phyloP scores from a whole-genome alignment of 2,888 invertebrate genomes.

The Lepetodrilus schrolli region DNA sequence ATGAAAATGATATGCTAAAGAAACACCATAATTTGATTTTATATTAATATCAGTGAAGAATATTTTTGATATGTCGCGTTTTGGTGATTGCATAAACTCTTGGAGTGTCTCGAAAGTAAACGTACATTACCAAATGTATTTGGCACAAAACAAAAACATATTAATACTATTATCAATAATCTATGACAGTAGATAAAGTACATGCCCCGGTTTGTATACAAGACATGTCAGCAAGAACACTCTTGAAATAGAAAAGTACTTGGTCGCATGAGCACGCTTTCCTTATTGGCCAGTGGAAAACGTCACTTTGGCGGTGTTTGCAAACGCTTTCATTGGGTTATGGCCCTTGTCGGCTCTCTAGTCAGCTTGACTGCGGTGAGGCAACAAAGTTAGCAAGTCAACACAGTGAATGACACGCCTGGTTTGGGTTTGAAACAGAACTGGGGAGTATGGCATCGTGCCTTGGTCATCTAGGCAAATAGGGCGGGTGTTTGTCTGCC shows the following conservation, averaged over 20 bases:
- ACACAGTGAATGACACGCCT: background rate
- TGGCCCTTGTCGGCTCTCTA: slow-evolving; percentile 14
- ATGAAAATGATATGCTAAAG: too few species aligned
- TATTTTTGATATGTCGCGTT: too few species aligned
- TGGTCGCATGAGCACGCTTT: background rate
- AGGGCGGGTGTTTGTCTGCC: background rate
- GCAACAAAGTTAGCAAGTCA: background rate
- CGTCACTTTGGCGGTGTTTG: slow-evolving; percentile 7
- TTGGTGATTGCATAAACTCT: too few species aligned
- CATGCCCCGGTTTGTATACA: too few species aligned
- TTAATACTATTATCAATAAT: too few species aligned
- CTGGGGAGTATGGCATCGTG: background rate
- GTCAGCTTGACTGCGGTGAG: slow-evolving; percentile 6
- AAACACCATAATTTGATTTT: too few species aligned
- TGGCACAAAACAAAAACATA: too few species aligned
- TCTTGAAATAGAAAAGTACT: background rate
- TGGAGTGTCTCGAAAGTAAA: too few species aligned
- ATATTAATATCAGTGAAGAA: too few species aligned
- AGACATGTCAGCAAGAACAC: slow-evolving; percentile 7
- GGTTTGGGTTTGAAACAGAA: slow-evolving; percentile 16
- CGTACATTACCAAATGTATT: too few species aligned
- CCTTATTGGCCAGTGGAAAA: background rate
- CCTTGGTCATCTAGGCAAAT: background rate
- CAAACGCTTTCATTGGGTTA: background rate
- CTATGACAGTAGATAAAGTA: too few species aligned